A percentile compares a stretch with the other conserved stretches of the same genome.
These are phyloP conservation scores for Mnemiopsis leidyi DNA, from an alignment of 37 sponge, comb jelly and placozoan genomes.

Conservation along the genomic window DNA sequence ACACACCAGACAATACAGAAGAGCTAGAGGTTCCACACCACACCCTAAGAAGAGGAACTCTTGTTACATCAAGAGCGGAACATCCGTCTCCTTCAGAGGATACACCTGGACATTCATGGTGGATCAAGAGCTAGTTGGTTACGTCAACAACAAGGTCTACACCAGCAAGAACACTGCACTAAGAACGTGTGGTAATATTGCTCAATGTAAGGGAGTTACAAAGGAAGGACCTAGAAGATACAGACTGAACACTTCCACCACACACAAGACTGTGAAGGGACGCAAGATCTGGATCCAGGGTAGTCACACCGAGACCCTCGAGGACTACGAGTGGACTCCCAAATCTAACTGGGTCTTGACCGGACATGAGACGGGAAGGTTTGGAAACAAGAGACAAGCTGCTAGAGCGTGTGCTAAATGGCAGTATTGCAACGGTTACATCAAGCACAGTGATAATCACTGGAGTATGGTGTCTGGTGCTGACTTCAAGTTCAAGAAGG, in stretches of 20 bases:
- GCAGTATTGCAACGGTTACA: background rate
- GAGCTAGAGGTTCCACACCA: background rate
- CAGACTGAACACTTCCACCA: conserved; percentile 4
- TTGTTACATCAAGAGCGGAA: background rate
- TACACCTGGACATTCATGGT: conserved; percentile 24
- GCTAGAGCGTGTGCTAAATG: background rate
- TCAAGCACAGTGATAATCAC: background rate
- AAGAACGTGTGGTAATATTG: background rate
- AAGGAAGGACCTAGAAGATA: conserved; percentile 29
- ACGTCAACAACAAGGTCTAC: conserved; percentile 24
- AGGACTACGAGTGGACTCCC: background rate
- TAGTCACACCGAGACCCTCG: background rate
- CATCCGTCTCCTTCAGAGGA: background rate
- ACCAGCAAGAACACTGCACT: conserved; percentile 12
- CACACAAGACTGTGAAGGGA: background rate
- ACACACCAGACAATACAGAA: background rate
- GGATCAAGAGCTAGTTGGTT: background rate
- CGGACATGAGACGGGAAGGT: background rate
- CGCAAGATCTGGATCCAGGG: conserved; percentile 32
- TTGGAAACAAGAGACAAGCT: background rate
- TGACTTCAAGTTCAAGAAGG: background rate
- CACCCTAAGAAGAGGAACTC: background rate
- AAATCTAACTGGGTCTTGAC: background rate
- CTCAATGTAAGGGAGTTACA: background rate
- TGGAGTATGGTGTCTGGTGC: background rate